Evolutionary conservation across 2,797 vertebrate species (phyloP), one percentile per base, ranked within the genome.

Genomic region (Enteromius radiatus): DNA sequence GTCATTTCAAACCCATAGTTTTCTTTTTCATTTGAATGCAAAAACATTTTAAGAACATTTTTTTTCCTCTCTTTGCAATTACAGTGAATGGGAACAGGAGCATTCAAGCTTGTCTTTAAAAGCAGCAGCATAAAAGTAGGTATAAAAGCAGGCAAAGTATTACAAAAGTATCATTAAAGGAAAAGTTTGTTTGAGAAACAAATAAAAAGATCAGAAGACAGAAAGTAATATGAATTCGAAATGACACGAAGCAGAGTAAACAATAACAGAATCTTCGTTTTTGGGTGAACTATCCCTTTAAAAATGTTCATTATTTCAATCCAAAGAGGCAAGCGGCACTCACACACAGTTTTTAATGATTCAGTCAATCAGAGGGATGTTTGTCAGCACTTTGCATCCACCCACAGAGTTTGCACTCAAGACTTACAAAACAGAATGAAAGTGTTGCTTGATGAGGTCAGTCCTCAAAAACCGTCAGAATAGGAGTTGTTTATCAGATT

Each of bases 401-500:
- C 76, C 80, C 81, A 83, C 81, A 82, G 56, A 67, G n/a, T 80
- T 23, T 80, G 71, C 45, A 63, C 82, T 82, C 77, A 83, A 80
- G 78, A 86, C 82, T 73, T 76, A 76, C 45, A 69, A 76, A 78
- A 82, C 59, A 67, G 19, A 77, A 33, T 17, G 28, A 52, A 73
- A 56, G 70, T 75, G 70, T 78, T 36, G 52, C 56, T 54, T 86
- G 85, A 84, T 56, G 80, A 86, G 81, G 74, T 83, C 78, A 83
- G 52, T 85, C 64, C 19, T 67, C 76, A 76, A 67, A 43, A 36
- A 78, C 23, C 41, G 28, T 52, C 70, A 77, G 68, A 79, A 76
- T 63, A 81, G 70, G 81, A 82, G 79, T 77, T 84, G 73, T 76
- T 84, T 80, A 86, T 81, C 80, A 78, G 74, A 88, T 83, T 83